These are phyloP conservation scores for Yponomeuta sedellus DNA, from an alignment of 2,888 invertebrate genomes.

Conservation along the genomic window DNA sequence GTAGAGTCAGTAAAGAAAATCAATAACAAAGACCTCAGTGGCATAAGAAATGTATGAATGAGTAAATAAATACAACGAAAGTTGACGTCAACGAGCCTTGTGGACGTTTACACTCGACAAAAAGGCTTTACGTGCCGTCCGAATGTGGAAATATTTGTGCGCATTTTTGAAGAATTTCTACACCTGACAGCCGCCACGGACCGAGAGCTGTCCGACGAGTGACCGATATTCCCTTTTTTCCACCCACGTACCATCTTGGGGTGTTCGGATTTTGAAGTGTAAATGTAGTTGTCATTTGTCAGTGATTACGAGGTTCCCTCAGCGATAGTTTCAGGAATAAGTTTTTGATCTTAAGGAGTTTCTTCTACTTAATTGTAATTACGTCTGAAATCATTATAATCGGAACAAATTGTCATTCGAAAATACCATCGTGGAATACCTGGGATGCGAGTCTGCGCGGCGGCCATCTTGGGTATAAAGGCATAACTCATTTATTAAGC, in stretches of 20 bases:
- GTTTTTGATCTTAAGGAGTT: background rate
- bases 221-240: conserved; percentile 20
- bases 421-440: background rate
- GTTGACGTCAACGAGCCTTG: conserved; percentile 52
- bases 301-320: background rate
- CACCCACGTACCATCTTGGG: conserved; percentile 14
- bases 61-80: conserved; percentile 57
- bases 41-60: conserved; percentile 56
- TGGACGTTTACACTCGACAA: conserved; percentile 53
- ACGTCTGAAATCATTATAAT: background rate
- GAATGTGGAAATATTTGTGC: conserved; percentile 49
- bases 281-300: conserved; percentile 6
- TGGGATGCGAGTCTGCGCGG: conserved; percentile 26
- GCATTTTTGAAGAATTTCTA: conserved; percentile 49
- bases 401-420: background rate
- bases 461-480: conserved; percentile 67
- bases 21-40: conserved; percentile 39
- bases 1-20: conserved; percentile 26
- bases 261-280: conserved; percentile 17
- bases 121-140: conserved; percentile 48
- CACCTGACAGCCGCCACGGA: conserved; percentile 35
- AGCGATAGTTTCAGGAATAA: background rate
- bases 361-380: conserved; percentile 4
- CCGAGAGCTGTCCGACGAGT: conserved; percentile 8
- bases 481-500: conserved; percentile 73